These are phyloP conservation scores for Callipepla californica DNA, from an alignment of 2,113 vertebrate genomes.

Conservation along the genomic window DNA sequence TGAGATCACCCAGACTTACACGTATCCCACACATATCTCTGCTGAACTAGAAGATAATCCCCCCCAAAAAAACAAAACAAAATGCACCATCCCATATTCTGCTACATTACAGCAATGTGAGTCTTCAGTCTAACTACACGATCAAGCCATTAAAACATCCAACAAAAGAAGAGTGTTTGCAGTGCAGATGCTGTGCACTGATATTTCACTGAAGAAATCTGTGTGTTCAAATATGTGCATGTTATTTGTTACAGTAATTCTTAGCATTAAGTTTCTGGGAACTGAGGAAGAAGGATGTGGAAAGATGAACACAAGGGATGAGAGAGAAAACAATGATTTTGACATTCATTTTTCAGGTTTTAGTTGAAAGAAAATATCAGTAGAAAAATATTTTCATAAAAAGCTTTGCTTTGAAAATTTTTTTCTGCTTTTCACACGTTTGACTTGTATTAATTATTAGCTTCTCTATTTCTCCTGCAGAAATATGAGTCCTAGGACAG, in stretches of 20 bases:
- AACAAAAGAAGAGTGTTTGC: neutral
- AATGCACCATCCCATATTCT: neutral
- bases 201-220: neutral
- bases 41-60: neutral
- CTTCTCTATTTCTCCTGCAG: neutral
- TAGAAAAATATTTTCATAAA: neutral
- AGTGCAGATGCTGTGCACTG: neutral
- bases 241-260: neutral
- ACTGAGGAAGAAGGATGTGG: neutral
- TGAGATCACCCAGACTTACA: neutral
- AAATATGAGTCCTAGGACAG: neutral
- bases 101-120: neutral
- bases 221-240: neutral
- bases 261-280: neutral
- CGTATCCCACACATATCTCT: neutral
- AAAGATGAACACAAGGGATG: neutral
- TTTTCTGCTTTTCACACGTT: neutral
- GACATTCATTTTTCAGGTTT: neutral
- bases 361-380: neutral
- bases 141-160: neutral
- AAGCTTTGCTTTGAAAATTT: neutral
- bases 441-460: neutral
- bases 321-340: neutral
- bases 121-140: neutral
- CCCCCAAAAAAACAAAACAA: neutral